Evolutionary conservation across 2,113 vertebrate species (phyloP).

Genomic region (Passer montanus): DNA sequence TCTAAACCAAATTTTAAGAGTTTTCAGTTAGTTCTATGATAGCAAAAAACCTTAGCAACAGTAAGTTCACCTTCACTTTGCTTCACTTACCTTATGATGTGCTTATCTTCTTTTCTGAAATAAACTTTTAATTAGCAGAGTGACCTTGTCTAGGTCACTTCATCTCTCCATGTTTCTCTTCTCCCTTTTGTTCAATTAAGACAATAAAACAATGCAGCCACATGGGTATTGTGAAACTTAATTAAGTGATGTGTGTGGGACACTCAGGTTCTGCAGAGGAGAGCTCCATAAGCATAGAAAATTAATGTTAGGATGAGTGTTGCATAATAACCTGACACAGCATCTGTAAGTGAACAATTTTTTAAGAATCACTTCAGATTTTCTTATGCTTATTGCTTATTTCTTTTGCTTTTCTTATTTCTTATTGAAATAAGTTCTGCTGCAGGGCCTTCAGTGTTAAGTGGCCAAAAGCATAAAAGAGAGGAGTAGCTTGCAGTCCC

Average conservation of each 20-base stretch:
- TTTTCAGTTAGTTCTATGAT: not conserved
- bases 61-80: not conserved
- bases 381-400: not conserved
- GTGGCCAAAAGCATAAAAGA: not conserved
- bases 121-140: not conserved
- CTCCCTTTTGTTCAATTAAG: conserved; percentile 3
- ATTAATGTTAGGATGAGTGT: not conserved
- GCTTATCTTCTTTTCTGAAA: not conserved
- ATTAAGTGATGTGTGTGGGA: conserved; percentile 2
- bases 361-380: not conserved
- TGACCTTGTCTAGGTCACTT: not conserved
- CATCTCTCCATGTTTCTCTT: not conserved
- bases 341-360: not conserved
- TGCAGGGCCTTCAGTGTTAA: not conserved
- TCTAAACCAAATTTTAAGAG: not conserved
- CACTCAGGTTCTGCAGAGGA: not conserved
- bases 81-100: not conserved
- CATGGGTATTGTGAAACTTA: conserved; percentile 2
- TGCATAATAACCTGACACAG: not conserved
- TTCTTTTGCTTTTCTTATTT: too few relatives aligned
- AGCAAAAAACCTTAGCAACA: not conserved
- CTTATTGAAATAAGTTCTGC: not conserved
- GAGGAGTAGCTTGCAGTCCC: not conserved
- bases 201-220: conserved; percentile 16
- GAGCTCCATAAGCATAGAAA: not conserved